These are phyloP conservation scores for Brachymystax lenok DNA, from an alignment of 2,797 vertebrate genomes.

Conservation along the genomic window DNA sequence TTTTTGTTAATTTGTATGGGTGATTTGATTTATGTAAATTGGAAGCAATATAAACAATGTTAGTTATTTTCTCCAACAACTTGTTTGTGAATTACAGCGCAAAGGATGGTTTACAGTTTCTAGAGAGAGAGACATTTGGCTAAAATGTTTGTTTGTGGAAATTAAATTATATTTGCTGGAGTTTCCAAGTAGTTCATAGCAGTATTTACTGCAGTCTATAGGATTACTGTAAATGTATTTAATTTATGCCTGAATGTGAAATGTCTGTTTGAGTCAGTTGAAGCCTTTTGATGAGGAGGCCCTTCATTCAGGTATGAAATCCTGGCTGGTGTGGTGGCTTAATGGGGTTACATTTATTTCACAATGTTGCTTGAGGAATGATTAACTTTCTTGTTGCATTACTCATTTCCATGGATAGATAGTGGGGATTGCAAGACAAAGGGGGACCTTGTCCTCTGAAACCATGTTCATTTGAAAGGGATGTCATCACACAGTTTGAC, in stretches of 20 bases:
- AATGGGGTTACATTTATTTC: constrained; percentile 4
- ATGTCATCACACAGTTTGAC: neutral
- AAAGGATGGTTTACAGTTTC: neutral
- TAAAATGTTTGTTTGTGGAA: neutral
- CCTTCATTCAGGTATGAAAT: neutral
- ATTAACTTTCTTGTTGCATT: constrained; percentile 51
- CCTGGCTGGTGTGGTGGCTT: neutral
- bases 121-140: neutral
- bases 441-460: constrained; percentile 53
- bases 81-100: too few species aligned
- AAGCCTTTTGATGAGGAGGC: neutral
- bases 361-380: constrained; percentile 40
- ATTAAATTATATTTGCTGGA: neutral
- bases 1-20: neutral
- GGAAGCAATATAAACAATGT: too few species aligned
- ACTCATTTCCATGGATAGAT: constrained; percentile 26
- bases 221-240: neutral
- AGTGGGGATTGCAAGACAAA: constrained; percentile 7
- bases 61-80: neutral
- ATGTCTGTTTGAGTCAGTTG: neutral
- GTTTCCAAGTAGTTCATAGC: neutral
- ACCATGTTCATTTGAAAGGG: neutral
- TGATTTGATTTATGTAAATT: too few species aligned
- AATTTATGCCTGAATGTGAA: neutral
- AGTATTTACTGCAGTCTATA: neutral